Evolutionary conservation across 2,888 invertebrate species (phyloP), one percentile per base, ranked within the genome.

Genomic region (Trilocha varians): DNA sequence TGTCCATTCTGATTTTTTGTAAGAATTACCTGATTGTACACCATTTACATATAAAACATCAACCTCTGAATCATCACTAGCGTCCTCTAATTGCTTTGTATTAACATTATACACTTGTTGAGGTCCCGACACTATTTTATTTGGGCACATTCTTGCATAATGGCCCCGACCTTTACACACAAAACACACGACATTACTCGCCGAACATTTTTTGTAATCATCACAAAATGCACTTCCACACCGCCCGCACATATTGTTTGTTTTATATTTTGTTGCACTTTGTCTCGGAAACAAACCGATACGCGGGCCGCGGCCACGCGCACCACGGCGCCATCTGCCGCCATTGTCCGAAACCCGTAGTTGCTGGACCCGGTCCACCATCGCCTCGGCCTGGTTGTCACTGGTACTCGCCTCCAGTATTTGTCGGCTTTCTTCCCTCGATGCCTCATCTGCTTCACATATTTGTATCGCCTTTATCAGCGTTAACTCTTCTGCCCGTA

Each of bases 401-500:
- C 34, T 32, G 14, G 34, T 9, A 16, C 41, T 16, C 34, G 25
- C 37, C 9, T 11, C 39, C 6, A 36, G 40, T 3, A 46, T 36
- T 32, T 41, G 39, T 8, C 43, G 41, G 5, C 18, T 32, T 5
- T 32, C 33, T 2, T 48, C 48, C 5, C 15, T 17, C 2, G 47
- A 49, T 14, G 49, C 32, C 25, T 52, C 52, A 4, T 38, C 36
- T 3, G 44, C 41, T 34, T 49, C 42, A 32, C 48, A 52, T n/a
- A 48, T 44, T 13, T 38, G 39, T 1, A 52, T 36, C 1, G 50
- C 46, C 25, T 42, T 45, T 11, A 40, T 44, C 13, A 48, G 38
- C 2, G 25, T 48, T 6, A 50, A 36, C 1, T 43, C 45, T 5
- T 48, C 46, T 13, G 42, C 17, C 13, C 47, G 17, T 11, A 52